These are phyloP conservation scores for Diorhabda elongata DNA, from an alignment of 1,140 invertebrate species.

Conservation along the genomic window DNA sequence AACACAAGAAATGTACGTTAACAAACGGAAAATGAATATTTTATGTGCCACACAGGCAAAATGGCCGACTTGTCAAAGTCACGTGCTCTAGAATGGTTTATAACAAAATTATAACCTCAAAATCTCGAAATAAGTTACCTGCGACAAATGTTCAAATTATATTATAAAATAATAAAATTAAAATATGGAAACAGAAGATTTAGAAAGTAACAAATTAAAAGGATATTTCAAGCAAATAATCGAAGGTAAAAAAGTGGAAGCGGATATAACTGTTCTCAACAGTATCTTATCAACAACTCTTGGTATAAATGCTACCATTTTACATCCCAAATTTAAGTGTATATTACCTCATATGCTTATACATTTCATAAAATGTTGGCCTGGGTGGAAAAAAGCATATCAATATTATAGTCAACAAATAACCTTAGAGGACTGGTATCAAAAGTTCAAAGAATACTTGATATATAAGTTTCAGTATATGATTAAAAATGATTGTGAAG, in stretches of 20 bases:
- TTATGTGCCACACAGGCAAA: too few species aligned
- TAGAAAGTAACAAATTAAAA: constrained; percentile 10
- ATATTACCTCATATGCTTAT: constrained; percentile 30
- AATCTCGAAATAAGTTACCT: too few species aligned
- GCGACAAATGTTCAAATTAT: too few species aligned
- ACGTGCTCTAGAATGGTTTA: too few species aligned
- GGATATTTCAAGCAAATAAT: constrained; percentile 26
- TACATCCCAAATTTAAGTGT: constrained; percentile 15
- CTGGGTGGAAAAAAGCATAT: constrained; percentile 29
- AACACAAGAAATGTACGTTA: too few species aligned
- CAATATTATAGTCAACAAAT: constrained; percentile 27
- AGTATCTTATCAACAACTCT: constrained; percentile 25
- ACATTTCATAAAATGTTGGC: constrained; percentile 31
- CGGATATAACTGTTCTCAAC: constrained; percentile 23
- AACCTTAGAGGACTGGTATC: constrained; percentile 27
- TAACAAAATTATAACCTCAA: too few species aligned
- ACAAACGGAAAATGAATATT: too few species aligned
- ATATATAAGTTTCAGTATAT: constrained; percentile 26
- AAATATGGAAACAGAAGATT: background rate
- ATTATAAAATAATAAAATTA: too few species aligned
- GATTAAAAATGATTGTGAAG: constrained; percentile 16
- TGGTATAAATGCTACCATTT: constrained; percentile 18
- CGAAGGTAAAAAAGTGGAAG: constrained; percentile 25
- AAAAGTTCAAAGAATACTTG: constrained; percentile 30
- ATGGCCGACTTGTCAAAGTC: too few species aligned